Percentiles rank a stretch among this genome's conserved stretches.
phyloP scores from a whole-genome alignment of 2,113 vertebrate species.

The Haemorhous mexicanus region DNA sequence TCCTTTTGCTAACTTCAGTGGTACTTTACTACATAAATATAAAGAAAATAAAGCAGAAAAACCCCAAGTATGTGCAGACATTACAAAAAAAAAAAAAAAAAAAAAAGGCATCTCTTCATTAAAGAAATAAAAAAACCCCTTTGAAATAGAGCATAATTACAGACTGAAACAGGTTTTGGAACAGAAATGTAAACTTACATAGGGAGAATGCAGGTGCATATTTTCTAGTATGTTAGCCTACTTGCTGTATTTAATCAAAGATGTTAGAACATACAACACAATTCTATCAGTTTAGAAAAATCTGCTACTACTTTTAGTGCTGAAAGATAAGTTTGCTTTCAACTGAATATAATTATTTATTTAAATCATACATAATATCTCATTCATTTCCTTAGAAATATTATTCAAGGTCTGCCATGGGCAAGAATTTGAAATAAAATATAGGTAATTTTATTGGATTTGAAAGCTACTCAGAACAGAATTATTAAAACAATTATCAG shows the following conservation, averaged over 20 bases:
- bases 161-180: background rate
- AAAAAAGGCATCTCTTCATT: background rate
- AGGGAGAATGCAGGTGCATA: background rate
- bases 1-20: background rate
- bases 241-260: background rate
- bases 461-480: constrained; percentile 7
- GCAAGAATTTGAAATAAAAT: constrained; percentile 18
- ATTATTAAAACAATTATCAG: constrained; percentile 24
- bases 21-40: background rate
- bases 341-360: constrained; percentile 1
- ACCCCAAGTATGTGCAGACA: rapidly evolving
- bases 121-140: rapidly evolving
- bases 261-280: background rate
- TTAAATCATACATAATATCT: background rate
- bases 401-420: background rate
- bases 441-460: constrained; percentile 6
- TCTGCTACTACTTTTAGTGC: background rate
- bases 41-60: background rate
- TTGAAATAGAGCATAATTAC: background rate
- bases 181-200: background rate
- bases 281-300: background rate
- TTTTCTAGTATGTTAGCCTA: background rate
- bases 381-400: background rate
- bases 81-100: background rate
- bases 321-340: background rate